Percentiles rank a stretch among this genome's conserved stretches.
Conservation (phyloP, 2,797 vertebrate genomes). For the Poecilia gillii region DNA sequence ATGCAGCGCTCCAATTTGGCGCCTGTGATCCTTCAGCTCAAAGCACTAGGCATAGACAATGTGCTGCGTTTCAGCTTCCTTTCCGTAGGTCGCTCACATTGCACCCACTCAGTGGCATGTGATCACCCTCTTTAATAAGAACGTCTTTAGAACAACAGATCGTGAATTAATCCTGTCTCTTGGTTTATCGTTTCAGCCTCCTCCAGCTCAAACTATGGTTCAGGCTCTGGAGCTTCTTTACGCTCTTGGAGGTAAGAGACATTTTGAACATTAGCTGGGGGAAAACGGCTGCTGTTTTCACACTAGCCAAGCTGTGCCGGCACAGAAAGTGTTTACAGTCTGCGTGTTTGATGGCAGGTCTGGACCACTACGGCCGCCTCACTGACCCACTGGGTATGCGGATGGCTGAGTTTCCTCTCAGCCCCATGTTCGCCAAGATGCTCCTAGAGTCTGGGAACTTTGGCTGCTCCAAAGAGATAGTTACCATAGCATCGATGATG, state of each 20-base stretch:
- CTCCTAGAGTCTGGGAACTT: slow-evolving; percentile 97
- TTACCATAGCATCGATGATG: slow-evolving; percentile 98
- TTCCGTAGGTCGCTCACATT: slow-evolving; percentile 82
- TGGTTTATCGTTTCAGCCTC: slow-evolving; percentile 82
- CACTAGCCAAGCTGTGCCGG: not conserved
- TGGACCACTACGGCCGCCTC: slow-evolving; percentile 94
- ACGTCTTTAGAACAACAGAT: slow-evolving; percentile 8
- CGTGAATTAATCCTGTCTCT: slow-evolving; percentile 8
- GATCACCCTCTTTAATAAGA: slow-evolving; percentile 53
- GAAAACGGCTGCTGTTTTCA: slow-evolving; percentile 18
- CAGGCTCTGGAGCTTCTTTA: slow-evolving; percentile 97
- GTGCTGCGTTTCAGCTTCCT: slow-evolving; percentile 98
- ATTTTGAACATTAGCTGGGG: slow-evolving; percentile 9
- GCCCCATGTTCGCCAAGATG: slow-evolving; percentile 99
- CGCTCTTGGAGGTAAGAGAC: slow-evolving; percentile 91
- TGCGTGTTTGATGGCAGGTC: slow-evolving; percentile 77
- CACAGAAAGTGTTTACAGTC: slow-evolving; percentile 4
- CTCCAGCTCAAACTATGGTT: slow-evolving; percentile 98
- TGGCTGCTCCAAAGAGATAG: slow-evolving; percentile 96
- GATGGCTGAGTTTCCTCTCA: slow-evolving; percentile 97
- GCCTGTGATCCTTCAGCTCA: slow-evolving; percentile 96
- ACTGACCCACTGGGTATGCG: slow-evolving; percentile 94
- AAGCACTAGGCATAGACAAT: slow-evolving; percentile 96
- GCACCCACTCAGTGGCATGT: slow-evolving; percentile 40
- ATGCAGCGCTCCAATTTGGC: slow-evolving; percentile 98